Conservation (phyloP, 1,140 invertebrate genomes). For the Nebria ingens region DNA sequence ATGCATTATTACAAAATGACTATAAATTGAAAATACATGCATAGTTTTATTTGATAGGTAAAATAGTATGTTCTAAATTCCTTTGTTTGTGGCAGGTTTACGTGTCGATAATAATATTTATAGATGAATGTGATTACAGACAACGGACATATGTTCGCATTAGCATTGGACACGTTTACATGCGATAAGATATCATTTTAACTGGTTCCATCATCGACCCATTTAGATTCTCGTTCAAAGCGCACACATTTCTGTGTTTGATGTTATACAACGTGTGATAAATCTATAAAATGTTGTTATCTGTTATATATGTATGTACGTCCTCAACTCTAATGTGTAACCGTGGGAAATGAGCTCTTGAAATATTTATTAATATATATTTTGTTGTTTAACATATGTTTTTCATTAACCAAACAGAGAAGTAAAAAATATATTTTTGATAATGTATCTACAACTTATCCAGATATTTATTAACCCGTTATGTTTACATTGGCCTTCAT, state of each 20-base stretch:
- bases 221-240: not conserved
- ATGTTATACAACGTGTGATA: not conserved
- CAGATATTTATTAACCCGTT: too few species aligned
- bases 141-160: constrained; percentile 1
- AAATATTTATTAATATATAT: constrained; percentile 5
- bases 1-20: too few species aligned
- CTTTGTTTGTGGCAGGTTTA: not conserved
- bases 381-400: not conserved
- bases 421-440: not conserved
- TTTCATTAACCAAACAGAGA: not conserved
- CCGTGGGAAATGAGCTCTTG: not conserved
- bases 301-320: not conserved
- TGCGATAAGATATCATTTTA: constrained; percentile 8
- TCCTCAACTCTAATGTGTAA: not conserved
- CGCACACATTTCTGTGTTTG: too few species aligned
- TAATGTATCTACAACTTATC: not conserved
- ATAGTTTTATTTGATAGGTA: too few species aligned
- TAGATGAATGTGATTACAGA: not conserved
- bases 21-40: too few species aligned
- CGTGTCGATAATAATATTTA: not conserved
- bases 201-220: not conserved
- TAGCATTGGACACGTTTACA: constrained; percentile 7
- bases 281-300: not conserved
- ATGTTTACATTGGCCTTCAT: too few species aligned
- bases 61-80: too few species aligned